Percentiles rank a stretch among this genome's conserved stretches.
phyloP scores from a whole-genome alignment of 1,140 invertebrate species.

The Drosophila pandora region DNA sequence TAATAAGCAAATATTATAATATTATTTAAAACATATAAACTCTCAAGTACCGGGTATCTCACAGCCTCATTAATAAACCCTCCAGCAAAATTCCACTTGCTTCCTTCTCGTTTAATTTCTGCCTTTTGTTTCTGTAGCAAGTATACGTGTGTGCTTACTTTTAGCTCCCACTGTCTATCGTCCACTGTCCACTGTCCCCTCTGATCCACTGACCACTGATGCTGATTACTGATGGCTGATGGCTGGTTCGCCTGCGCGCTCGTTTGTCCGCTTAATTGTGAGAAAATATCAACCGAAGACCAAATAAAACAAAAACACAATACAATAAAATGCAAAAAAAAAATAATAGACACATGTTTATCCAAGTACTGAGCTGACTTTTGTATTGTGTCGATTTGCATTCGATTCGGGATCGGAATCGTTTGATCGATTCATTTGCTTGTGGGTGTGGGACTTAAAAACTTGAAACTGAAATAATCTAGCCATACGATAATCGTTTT shows the following conservation, averaged over 20 bases:
- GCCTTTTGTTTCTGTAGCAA: slow-evolving; percentile 7
- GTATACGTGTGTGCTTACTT: not conserved
- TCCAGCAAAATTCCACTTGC: not conserved
- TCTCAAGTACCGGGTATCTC: not conserved
- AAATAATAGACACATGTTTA: not conserved
- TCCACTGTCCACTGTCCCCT: slow-evolving; percentile 12
- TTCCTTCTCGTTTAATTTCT: slow-evolving; percentile 3
- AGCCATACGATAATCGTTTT: slow-evolving; percentile 20
- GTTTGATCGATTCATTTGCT: slow-evolving; percentile 32
- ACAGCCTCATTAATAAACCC: not conserved
- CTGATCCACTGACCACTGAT: slow-evolving; percentile 18
- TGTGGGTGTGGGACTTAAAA: slow-evolving; percentile 43
- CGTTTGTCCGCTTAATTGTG: slow-evolving; percentile 70
- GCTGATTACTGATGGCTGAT: slow-evolving; percentile 52
- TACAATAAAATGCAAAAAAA: slow-evolving; percentile 5
- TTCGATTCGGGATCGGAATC: slow-evolving; percentile 50
- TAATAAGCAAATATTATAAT: too few relatives aligned
- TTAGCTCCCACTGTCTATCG: slow-evolving; percentile 4
- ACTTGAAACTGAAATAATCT: slow-evolving; percentile 42
- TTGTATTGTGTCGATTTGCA: slow-evolving; percentile 55
- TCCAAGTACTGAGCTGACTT: slow-evolving; percentile 28
- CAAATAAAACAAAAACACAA: slow-evolving; percentile 7
- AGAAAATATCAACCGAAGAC: slow-evolving; percentile 62
- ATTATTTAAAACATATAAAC: too few relatives aligned
- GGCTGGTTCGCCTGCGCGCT: slow-evolving; percentile 68